Conservation (phyloP, 2,888 invertebrate species). For the Hydropsyche betteni region DNA sequence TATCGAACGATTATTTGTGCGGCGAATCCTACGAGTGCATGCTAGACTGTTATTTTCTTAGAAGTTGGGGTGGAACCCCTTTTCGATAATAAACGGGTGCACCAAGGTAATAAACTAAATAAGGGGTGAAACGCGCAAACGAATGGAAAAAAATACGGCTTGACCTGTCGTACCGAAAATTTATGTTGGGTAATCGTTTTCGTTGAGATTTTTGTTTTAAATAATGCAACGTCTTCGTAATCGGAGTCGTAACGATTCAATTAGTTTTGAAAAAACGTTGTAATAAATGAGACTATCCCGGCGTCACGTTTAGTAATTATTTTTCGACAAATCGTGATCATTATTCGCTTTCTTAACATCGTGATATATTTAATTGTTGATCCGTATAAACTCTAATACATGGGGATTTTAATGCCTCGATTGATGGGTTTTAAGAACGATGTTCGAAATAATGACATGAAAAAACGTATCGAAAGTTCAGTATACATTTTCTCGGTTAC, state of each 20-base stretch:
- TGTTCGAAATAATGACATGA: too few species aligned
- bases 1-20: too few species aligned
- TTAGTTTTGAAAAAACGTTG: conserved; percentile 11
- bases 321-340: conserved; percentile 25
- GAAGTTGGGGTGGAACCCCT: conserved; percentile 7
- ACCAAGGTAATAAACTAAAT: conserved; percentile 30
- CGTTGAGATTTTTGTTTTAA: conserved; percentile 5
- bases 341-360: conserved; percentile 21
- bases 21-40: too few species aligned
- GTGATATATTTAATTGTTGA: conserved; percentile 20
- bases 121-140: background rate
- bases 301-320: conserved; percentile 26
- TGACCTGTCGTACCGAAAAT: conserved; percentile 10
- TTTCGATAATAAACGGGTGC: conserved; percentile 14
- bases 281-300: conserved; percentile 9
- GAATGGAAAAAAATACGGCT: background rate
- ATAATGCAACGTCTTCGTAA: conserved; percentile 1
- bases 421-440: too few species aligned
- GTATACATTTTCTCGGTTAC: too few species aligned
- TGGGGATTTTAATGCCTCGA: too few species aligned
- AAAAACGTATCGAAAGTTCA: too few species aligned
- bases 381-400: background rate
- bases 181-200: conserved; percentile 1
- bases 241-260: conserved; percentile 6
- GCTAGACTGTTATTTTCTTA: conserved; percentile 6